phyloP scores from a whole-genome alignment of 1,140 invertebrate species.

The Bemisia tabaci region DNA sequence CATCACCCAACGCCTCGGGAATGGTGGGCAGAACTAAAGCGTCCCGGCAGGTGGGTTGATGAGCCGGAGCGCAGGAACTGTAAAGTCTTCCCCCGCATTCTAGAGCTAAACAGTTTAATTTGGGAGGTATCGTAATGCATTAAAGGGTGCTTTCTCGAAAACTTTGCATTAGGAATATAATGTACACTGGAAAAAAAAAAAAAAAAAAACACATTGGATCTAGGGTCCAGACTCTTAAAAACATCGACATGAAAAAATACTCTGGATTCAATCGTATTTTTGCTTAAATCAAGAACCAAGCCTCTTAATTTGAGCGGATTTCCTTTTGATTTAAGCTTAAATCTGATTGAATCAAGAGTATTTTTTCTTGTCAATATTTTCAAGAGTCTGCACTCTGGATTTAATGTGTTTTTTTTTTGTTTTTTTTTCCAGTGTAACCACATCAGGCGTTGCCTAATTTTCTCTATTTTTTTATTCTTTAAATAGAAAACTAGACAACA shows the following conservation, averaged over 20 bases:
- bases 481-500: neutral
- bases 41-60: conserved; percentile 38
- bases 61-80: conserved; percentile 46
- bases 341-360: too few relatives aligned
- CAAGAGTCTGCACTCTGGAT: too few relatives aligned
- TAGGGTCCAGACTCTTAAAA: too few relatives aligned
- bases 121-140: neutral
- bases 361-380: too few relatives aligned
- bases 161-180: too few relatives aligned
- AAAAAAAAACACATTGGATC: too few relatives aligned
- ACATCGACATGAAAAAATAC: conserved; percentile 13
- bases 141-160: neutral
- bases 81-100: conserved; percentile 54
- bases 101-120: conserved; percentile 40
- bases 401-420: too few relatives aligned
- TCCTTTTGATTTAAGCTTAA: too few relatives aligned
- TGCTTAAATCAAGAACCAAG: too few relatives aligned
- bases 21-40: conserved; percentile 21
- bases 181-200: too few relatives aligned
- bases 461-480: conserved; percentile 1
- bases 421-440: neutral
- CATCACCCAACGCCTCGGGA: conserved; percentile 23
- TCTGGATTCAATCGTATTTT: conserved; percentile 3
- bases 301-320: too few relatives aligned
- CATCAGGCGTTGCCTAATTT: neutral